Percentiles rank a stretch among this genome's conserved stretches.
These are phyloP conservation scores for Formica selysi DNA, from an alignment of 1,140 invertebrate genomes.

Conservation along the genomic window DNA sequence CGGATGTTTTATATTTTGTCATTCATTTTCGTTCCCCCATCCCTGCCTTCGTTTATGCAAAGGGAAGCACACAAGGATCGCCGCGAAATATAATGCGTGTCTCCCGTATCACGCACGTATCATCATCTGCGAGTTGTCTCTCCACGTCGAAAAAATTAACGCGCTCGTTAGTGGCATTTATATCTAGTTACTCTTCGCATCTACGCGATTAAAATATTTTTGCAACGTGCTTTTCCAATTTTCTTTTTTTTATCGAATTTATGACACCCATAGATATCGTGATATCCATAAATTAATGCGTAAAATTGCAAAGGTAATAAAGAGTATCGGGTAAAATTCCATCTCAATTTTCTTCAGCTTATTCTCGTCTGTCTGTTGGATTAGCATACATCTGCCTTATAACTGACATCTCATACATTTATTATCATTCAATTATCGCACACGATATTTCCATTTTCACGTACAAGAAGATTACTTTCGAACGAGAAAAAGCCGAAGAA, in stretches of 20 bases:
- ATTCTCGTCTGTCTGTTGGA: neutral
- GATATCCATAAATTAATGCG: neutral
- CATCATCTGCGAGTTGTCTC: neutral
- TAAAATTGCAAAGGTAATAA: neutral
- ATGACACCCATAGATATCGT: neutral
- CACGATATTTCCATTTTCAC: conserved; percentile 3
- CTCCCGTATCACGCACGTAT: neutral
- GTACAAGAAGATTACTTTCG: neutral
- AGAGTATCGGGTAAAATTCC: neutral
- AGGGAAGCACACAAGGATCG: conserved; percentile 12
- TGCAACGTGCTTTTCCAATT: neutral
- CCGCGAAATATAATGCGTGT: conserved; percentile 30
- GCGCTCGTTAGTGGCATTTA: conserved; percentile 40
- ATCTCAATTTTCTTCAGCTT: neutral
- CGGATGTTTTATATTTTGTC: conserved; percentile 49
- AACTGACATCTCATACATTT: conserved; percentile 33
- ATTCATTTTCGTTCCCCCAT: conserved; percentile 43
- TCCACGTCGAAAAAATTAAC: conserved; percentile 24
- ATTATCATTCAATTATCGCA: conserved; percentile 44
- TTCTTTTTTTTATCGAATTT: neutral
- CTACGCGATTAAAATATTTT: neutral
- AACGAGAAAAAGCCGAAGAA: neutral
- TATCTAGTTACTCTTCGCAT: neutral
- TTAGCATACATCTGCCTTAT: conserved; percentile 19
- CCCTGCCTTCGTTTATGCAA: neutral